phyloP scores from a whole-genome alignment of 1,140 invertebrate genomes.

The Brachystomella parvula region DNA sequence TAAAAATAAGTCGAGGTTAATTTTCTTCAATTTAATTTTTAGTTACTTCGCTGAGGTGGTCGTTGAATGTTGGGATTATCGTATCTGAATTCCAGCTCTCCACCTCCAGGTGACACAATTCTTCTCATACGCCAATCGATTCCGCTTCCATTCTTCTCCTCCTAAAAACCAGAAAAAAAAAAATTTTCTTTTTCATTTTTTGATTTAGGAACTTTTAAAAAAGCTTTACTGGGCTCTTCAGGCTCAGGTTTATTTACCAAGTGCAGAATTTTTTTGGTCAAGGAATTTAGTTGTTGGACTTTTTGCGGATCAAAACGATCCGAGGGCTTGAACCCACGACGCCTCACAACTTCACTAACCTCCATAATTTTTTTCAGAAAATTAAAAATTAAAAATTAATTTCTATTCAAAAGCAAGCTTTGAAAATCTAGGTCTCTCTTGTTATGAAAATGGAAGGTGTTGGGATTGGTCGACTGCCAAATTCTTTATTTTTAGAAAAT shows the following conservation, averaged over 20 bases:
- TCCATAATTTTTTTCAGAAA: too few relatives aligned
- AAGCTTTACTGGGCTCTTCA: background rate
- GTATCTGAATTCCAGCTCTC: too few relatives aligned
- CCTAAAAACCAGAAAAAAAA: background rate
- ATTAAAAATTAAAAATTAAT: too few relatives aligned
- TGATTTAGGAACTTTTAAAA: background rate
- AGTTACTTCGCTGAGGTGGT: background rate
- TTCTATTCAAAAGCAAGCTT: too few relatives aligned
- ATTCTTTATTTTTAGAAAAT: too few relatives aligned
- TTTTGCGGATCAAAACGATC: slow-evolving; percentile 3
- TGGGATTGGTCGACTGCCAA: too few relatives aligned
- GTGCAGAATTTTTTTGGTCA: slow-evolving; percentile 7
- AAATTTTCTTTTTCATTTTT: too few relatives aligned
- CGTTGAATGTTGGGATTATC: background rate
- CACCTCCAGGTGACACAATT: background rate
- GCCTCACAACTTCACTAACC: background rate
- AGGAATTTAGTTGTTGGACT: background rate
- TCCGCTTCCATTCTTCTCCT: background rate
- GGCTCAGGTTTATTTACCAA: too few relatives aligned
- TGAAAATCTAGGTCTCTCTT: too few relatives aligned
- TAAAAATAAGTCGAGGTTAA: background rate
- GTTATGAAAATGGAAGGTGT: too few relatives aligned
- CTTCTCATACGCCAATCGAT: background rate
- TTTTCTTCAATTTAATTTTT: background rate
- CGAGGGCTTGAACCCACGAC: slow-evolving; percentile 1